A percentile compares a stretch with the other conserved stretches of the same genome.
These are phyloP conservation scores for Tortrix viridana DNA, from an alignment of 2,888 invertebrate species.

Conservation along the genomic window DNA sequence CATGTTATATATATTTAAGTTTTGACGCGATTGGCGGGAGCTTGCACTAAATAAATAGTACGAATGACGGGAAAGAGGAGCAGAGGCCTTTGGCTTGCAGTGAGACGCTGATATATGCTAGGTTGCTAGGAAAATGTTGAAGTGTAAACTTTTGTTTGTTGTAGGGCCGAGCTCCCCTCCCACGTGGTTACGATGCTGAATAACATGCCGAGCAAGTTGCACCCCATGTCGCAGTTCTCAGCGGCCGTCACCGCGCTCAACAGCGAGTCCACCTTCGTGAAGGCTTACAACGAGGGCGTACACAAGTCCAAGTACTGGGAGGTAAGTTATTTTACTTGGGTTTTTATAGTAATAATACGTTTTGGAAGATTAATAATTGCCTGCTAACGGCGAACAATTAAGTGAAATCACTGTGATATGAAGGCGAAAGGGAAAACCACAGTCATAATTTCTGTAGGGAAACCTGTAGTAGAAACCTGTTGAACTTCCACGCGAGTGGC, in stretches of 20 bases:
- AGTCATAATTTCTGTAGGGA: no score
- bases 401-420: no score
- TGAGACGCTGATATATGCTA: no score
- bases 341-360: not conserved
- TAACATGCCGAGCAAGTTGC: slow-evolving; percentile 94
- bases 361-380: not conserved
- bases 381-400: no score
- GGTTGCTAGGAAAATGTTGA: not conserved
- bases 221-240: slow-evolving; percentile 97
- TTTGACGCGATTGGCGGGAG: no score
- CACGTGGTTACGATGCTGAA: slow-evolving; percentile 97
- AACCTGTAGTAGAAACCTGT: no score
- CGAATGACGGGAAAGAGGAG: no score
- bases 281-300: slow-evolving; percentile 94
- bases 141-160: not conserved
- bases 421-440: no score
- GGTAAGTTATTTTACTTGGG: slow-evolving; percentile 53
- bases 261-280: slow-evolving; percentile 95
- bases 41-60: no score
- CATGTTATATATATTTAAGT: no score
- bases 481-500: no score
- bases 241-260: slow-evolving; percentile 96
- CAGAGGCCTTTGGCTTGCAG: no score
- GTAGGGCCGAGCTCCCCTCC: slow-evolving; percentile 93
- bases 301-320: slow-evolving; percentile 97